A percentile compares a stretch with the other conserved stretches of the same genome.
Evolutionary conservation across 1,140 invertebrate species (phyloP).

Genomic region (Mycetomoellerius zeteki): DNA sequence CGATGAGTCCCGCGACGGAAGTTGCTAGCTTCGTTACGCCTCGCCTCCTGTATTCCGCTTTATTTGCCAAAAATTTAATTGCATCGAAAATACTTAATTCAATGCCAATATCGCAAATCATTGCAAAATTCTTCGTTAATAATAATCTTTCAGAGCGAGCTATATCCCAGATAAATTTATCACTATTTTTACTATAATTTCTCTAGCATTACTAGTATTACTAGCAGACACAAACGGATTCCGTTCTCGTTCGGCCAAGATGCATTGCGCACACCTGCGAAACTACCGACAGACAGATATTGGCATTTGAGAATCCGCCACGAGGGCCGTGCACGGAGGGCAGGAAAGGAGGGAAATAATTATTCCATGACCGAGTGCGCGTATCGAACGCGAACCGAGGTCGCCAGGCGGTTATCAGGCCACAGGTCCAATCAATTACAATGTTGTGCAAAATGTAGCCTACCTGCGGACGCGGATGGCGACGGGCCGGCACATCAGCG

Average conservation of each 20-base stretch:
- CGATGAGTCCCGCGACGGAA: background rate
- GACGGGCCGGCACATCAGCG: slow-evolving; percentile 71
- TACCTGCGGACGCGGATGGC: slow-evolving; percentile 66
- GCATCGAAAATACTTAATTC: background rate
- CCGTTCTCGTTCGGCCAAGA: slow-evolving; percentile 41
- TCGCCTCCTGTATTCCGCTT: background rate
- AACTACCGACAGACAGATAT: slow-evolving; percentile 60
- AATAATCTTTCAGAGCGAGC: slow-evolving; percentile 27
- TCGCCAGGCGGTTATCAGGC: slow-evolving; percentile 79
- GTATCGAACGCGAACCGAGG: slow-evolving; percentile 76
- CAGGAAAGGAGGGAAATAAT: slow-evolving; percentile 73
- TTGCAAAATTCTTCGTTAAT: background rate
- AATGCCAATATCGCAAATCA: too few species aligned
- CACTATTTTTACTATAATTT: background rate
- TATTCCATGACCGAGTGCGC: slow-evolving; percentile 76
- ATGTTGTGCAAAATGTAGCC: slow-evolving; percentile 74
- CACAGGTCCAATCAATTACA: slow-evolving; percentile 82
- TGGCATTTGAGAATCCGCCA: slow-evolving; percentile 52
- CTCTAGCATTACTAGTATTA: background rate
- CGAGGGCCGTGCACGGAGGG: slow-evolving; percentile 11
- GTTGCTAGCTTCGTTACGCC: background rate
- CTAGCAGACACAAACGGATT: slow-evolving; percentile 1
- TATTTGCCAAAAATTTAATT: slow-evolving; percentile 24
- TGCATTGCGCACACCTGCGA: slow-evolving; percentile 55
- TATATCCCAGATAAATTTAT: slow-evolving; percentile 30